Conservation (phyloP, 2,113 vertebrate genomes). For the Craseonycteris thonglongyai region DNA sequence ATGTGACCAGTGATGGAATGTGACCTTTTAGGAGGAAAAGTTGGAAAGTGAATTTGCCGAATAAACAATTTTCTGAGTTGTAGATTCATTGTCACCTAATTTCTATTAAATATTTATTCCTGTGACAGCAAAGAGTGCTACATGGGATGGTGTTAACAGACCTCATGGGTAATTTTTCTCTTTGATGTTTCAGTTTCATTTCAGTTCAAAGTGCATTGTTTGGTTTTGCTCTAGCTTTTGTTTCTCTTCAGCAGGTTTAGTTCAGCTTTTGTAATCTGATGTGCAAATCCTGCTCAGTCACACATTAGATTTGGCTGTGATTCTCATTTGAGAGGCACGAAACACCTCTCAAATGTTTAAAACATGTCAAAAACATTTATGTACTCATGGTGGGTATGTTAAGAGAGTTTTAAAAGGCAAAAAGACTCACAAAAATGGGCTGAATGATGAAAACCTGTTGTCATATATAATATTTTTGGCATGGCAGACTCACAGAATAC, state of each 20-base stretch:
- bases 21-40: fast-evolving
- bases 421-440: background rate
- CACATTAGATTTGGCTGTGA: background rate
- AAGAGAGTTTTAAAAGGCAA: background rate
- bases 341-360: background rate
- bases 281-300: background rate
- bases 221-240: background rate
- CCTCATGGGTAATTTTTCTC: background rate
- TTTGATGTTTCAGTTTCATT: background rate
- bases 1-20: background rate
- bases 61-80: background rate
- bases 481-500: background rate
- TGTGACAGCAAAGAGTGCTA: no score
- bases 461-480: fast-evolving
- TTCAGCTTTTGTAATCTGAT: background rate
- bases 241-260: background rate
- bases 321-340: background rate
- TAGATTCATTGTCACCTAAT: background rate
- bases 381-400: fast-evolving
- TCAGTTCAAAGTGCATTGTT: background rate
- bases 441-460: background rate
- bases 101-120: background rate
- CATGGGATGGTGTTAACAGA: background rate
- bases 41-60: background rate
- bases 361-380: no score